Percentiles rank a stretch among this genome's conserved stretches.
These are phyloP conservation scores for Leptopterna dolabrata DNA, from an alignment of 2,888 invertebrate species.

Conservation along the genomic window DNA sequence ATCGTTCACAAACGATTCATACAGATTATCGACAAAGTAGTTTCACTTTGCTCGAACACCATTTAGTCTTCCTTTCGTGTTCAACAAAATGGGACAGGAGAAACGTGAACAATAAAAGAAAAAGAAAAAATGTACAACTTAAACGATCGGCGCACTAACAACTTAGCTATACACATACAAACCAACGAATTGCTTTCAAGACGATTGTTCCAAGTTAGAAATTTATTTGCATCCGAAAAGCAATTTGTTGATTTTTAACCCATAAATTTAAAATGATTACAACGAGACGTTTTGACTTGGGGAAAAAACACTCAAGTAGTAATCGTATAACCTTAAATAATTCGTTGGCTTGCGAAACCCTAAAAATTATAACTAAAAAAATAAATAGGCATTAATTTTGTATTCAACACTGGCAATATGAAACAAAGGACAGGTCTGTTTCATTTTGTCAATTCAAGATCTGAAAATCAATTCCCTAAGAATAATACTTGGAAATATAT, in stretches of 20 bases:
- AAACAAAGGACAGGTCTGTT: slow-evolving; percentile 15
- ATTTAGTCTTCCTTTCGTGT: background rate
- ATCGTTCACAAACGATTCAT: background rate
- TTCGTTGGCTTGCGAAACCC: slow-evolving; percentile 29
- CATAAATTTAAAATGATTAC: background rate
- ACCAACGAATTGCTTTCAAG: background rate
- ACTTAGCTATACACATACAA: background rate
- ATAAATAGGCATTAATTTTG: slow-evolving; percentile 4
- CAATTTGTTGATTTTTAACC: background rate
- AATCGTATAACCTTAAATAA: background rate
- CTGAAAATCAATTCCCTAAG: background rate
- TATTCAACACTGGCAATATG: background rate
- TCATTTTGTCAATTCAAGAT: background rate
- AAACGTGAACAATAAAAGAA: background rate
- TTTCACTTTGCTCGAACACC: background rate
- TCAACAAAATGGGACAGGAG: background rate
- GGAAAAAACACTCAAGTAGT: background rate
- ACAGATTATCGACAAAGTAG: background rate
- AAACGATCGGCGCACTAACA: background rate
- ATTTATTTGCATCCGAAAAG: background rate
- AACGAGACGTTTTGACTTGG: slow-evolving; percentile 19
- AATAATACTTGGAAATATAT: background rate
- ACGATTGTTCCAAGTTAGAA: background rate
- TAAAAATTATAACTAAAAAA: slow-evolving; percentile 19
- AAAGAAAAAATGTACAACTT: background rate